Base-by-base conservation (phyloP, 1,140 invertebrate species). In the Zaprionus ornatus region DNA sequence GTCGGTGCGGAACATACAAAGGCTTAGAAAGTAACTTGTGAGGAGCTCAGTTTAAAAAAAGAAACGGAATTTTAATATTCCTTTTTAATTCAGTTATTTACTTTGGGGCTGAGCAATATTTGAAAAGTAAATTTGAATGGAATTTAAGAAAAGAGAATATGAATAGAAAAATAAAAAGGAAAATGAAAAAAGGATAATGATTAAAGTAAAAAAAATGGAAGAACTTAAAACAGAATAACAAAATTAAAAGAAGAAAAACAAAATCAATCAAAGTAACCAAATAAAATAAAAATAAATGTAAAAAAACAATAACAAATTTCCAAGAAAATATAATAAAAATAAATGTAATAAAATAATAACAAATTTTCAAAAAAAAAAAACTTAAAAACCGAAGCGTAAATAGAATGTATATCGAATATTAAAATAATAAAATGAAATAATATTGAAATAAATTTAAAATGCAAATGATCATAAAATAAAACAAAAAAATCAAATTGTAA, bases 21-120 rank as follows among this genome's bases (percentile, higher is more conserved):
- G 19, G 10, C 57, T 74, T 74, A 56, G 42, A 12, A 15, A 40
- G 19, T 70, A 74, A n/a, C 56, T 57, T 57, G 48, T 25, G 62
- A 40, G 25, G 25, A 25, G 64, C 63, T 35, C 55, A 67, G 29
- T 62, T 56, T 25, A 13, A 74, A 64, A 10, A 21, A 32, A 32
- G 1, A 17, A 45, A 45, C 9, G 21, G 10, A 63, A 35, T 35
- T 32, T 57, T 25, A 21, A 32, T 27, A 29, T 57, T 52, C 35
- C 13, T 21, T 27, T 19, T 19, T 13, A 37, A 27, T 40, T 52
- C 13, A 21, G 50, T 35, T 29, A 61, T 48, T 17, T 21, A 62
- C 17, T 52, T 56, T 57, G 37, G 27, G 25, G 13, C 25, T 63
- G 59, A 61, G n/a, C 15, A 17, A 60, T n/a, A 56, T 35, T 32